Conservation (phyloP, 2,888 invertebrate genomes). For the Cerastoderma edule region DNA sequence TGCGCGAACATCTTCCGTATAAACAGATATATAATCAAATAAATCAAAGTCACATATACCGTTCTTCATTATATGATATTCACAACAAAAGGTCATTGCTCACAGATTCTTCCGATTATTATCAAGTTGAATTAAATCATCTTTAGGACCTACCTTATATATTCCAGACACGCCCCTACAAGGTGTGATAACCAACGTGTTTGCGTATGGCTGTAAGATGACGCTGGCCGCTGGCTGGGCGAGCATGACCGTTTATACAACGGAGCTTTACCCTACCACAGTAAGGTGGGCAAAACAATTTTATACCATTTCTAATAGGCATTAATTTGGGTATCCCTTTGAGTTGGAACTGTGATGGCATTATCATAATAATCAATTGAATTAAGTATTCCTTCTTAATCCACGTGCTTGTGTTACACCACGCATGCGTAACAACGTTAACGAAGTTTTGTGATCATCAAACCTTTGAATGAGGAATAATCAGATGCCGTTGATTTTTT, state of each 20-base stretch:
- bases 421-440: not conserved
- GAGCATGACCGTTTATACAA: slow-evolving; percentile 10
- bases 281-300: not conserved
- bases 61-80: no score
- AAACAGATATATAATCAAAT: no score
- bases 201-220: slow-evolving; percentile 22
- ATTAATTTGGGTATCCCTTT: not conserved
- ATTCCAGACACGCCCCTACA: not conserved
- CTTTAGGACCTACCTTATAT: no score
- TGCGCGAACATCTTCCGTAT: no score
- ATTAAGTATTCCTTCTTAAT: not conserved
- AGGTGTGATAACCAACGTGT: slow-evolving; percentile 11
- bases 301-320: not conserved
- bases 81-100: no score
- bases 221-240: slow-evolving; percentile 16
- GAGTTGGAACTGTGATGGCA: not conserved
- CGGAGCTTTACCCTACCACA: slow-evolving; percentile 14
- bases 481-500: not conserved
- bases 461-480: not conserved
- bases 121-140: no score
- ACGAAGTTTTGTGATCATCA: not conserved
- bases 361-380: not conserved
- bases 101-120: no score
- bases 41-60: no score
- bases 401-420: not conserved